Evolutionary conservation across 2,113 vertebrate species (phyloP).

Genomic region (Seriola aureovittata): DNA sequence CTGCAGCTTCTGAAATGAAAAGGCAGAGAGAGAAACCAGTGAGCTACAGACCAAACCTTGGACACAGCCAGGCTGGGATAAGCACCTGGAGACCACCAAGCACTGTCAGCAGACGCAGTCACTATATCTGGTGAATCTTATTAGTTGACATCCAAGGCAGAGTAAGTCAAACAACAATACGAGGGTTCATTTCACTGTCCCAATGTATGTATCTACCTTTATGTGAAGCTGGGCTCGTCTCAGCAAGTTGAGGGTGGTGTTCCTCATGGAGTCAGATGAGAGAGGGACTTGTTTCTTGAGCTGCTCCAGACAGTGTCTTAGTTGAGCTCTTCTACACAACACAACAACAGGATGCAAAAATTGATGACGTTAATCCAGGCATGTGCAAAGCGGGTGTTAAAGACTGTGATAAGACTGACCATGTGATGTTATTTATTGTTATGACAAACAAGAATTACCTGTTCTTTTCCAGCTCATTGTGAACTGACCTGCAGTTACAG

Average conservation of each 20-base stretch:
- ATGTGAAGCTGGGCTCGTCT: constrained; percentile 92
- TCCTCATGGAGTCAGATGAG: constrained; percentile 85
- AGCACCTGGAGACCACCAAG: no score
- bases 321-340: constrained; percentile 89
- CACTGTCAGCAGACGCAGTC: neutral
- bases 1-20: constrained; percentile 88
- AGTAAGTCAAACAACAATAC: neutral
- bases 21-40: neutral
- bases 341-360: neutral
- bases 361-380: neutral
- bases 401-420: neutral
- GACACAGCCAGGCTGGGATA: neutral
- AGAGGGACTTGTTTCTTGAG: constrained; percentile 93
- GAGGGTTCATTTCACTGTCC: neutral
- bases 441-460: constrained; percentile 77
- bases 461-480: constrained; percentile 93
- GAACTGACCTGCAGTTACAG: constrained; percentile 85
- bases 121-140: neutral
- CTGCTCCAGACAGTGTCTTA: constrained; percentile 91
- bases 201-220: constrained; percentile 84
- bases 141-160: neutral
- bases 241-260: constrained; percentile 92
- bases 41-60: neutral
- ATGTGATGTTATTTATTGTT: no score
- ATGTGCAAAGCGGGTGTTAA: neutral